Conservation (phyloP, 1,140 invertebrate species). For the Panagrolaimus sp. region DNA sequence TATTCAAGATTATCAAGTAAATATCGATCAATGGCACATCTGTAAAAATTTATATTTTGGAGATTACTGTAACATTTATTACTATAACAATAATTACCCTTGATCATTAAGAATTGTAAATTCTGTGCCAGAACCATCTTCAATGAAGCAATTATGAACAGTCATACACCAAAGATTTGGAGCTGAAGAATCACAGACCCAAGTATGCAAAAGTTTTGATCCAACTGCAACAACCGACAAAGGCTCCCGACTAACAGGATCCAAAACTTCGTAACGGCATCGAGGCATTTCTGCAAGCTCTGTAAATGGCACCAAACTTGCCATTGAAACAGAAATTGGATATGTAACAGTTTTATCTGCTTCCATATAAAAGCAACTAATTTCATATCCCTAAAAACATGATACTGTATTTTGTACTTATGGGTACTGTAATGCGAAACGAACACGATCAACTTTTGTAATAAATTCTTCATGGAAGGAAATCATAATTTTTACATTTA, state of each 20-base stretch:
- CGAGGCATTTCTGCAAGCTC: slow-evolving; percentile 56
- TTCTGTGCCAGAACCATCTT: slow-evolving; percentile 54
- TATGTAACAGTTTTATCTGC: slow-evolving; percentile 58
- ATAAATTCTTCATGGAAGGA: slow-evolving; percentile 56
- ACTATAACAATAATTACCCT: too few species aligned
- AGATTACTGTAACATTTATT: too few species aligned
- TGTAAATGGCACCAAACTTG: slow-evolving; percentile 51
- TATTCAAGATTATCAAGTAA: slow-evolving; percentile 56
- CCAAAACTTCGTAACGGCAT: slow-evolving; percentile 54
- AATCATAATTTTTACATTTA: slow-evolving; percentile 55
- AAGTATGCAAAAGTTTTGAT: slow-evolving; percentile 50
- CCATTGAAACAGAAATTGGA: slow-evolving; percentile 47
- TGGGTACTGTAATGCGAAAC: neutral
- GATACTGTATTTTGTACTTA: neutral
- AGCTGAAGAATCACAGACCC: slow-evolving; percentile 52
- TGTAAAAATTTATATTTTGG: too few species aligned
- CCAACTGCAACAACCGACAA: slow-evolving; percentile 54
- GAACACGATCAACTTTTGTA: slow-evolving; percentile 50
- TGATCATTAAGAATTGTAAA: slow-evolving; percentile 52
- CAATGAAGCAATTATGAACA: slow-evolving; percentile 51
- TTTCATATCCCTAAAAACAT: slow-evolving; percentile 46
- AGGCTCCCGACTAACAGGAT: slow-evolving; percentile 45
- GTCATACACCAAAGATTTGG: slow-evolving; percentile 57
- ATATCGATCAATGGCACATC: slow-evolving; percentile 51
- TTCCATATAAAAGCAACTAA: slow-evolving; percentile 45